Conservation (phyloP, 2,797 vertebrate genomes). For the Helicolenus hilgendorfi region DNA sequence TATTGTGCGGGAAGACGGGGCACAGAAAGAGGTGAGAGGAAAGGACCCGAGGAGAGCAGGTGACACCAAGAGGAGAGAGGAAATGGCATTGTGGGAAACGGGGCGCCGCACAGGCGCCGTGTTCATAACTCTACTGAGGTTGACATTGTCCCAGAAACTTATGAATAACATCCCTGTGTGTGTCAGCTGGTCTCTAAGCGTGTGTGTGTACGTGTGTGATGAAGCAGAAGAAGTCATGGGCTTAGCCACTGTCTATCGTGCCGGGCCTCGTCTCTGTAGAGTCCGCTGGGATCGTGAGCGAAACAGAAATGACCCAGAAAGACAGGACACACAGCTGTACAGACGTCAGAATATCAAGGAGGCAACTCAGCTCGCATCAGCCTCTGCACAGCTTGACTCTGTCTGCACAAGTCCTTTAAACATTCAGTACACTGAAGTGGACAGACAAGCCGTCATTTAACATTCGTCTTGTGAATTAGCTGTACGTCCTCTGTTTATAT, state of each 20-base stretch:
- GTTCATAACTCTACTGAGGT: constrained; percentile 62
- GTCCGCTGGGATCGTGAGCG: constrained; percentile 70
- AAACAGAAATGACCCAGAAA: constrained; percentile 86
- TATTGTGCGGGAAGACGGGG: constrained; percentile 26
- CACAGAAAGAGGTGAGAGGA: constrained; percentile 29
- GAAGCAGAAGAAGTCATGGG: constrained; percentile 76
- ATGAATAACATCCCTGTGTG: constrained; percentile 78
- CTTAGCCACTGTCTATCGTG: constrained; percentile 73
- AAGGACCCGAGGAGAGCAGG: constrained; percentile 24
- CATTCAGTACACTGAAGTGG: constrained; percentile 16
- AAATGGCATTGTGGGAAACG: constrained; percentile 1
- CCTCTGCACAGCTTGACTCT: constrained; percentile 52
- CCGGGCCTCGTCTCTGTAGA: constrained; percentile 54
- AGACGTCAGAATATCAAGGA: constrained; percentile 74
- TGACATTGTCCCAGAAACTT: constrained; percentile 83
- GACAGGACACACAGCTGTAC: constrained; percentile 78
- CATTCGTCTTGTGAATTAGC: constrained; percentile 9
- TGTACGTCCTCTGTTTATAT: neutral
- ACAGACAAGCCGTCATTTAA: constrained; percentile 32
- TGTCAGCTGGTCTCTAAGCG: constrained; percentile 68
- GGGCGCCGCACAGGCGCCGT: constrained; percentile 22
- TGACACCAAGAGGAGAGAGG: constrained; percentile 35
- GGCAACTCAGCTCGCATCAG: constrained; percentile 54
- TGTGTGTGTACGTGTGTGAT: constrained; percentile 33
- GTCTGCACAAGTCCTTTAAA: constrained; percentile 48